Evolutionary conservation across 2,797 vertebrate genomes (phyloP), one percentile per base, ranked within the genome.

Genomic region (Otus scops): DNA sequence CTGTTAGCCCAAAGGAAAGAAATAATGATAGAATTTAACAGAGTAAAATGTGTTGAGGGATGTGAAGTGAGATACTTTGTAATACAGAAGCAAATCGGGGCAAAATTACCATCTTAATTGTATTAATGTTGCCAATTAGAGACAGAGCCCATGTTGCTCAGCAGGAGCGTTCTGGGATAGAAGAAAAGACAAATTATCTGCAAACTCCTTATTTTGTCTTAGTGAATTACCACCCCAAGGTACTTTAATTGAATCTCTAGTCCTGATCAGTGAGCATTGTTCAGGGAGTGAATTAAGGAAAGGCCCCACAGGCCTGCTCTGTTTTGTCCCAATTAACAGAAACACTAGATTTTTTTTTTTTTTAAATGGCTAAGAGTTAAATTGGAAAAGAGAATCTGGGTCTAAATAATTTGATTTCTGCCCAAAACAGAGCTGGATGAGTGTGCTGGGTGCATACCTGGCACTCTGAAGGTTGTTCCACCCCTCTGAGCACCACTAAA

Each of bases 81-180:
- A 77, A 85, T 32, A 39, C 21, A 69, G 91, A 85, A 95, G 87
- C 32, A 64, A 92, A 96, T 38, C 28, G 9, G 84, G 84, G 91
- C 84, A 91, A 80, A 96, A 96, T 97, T 93, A 94, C 78, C 95
- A 93, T 95, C 89, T 88, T 96, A 94, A 96, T 96, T 96, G 85
- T 91, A 96, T 96, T 97, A 96, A 94, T 91, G 89, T 50, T 74
- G 81, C 86, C 95, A 96, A 94, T 96, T 97, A 96, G 7, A 85
- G 89, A 59, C 91, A 74, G 85, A 88, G 32, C 71, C 85, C 0
- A 1, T 88, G 89, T 87, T 60, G 57, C 92, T 89, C 96, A 95
- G 95, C 85, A 19, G 95, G 95, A 89, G 67, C 1, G 10, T 79
- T 94, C 81, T 82, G 86, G 95, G 93, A 93, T 88, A 82, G 85